These are phyloP conservation scores for Sinohyriopsis cumingii DNA, from an alignment of 2,888 invertebrate species.

Conservation along the genomic window DNA sequence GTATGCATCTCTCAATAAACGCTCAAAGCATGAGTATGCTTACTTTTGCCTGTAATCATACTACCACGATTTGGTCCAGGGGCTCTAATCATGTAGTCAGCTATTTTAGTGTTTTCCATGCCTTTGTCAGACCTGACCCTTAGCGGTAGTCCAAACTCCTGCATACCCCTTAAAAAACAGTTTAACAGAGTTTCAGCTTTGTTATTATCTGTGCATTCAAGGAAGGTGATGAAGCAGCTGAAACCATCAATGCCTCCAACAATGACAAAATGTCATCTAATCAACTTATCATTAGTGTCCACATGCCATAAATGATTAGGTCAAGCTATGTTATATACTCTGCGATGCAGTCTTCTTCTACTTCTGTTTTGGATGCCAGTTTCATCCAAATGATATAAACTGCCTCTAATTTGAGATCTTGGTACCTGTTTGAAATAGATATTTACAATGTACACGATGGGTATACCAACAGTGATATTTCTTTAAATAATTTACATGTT, in stretches of 20 bases:
- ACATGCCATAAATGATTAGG: slow-evolving; percentile 29
- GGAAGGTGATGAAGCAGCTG: no score
- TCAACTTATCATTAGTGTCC: slow-evolving; percentile 30
- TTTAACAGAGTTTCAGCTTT: slow-evolving; percentile 18
- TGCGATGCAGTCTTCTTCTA: slow-evolving; percentile 12
- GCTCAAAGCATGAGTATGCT: slow-evolving; percentile 15
- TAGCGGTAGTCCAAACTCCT: slow-evolving; percentile 10
- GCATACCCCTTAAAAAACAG: slow-evolving; percentile 11
- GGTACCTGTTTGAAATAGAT: no score
- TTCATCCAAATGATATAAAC: slow-evolving; percentile 10
- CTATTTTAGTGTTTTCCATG: slow-evolving; percentile 18
- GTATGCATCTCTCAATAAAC: slow-evolving; percentile 29
- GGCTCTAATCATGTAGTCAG: slow-evolving; percentile 21
- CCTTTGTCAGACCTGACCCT: slow-evolving; percentile 24
- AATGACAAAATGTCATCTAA: slow-evolving; percentile 30
- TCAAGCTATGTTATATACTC: slow-evolving; percentile 14
- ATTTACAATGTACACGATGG: no score
- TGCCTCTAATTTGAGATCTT: background rate
- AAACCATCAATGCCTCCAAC: slow-evolving; percentile 29
- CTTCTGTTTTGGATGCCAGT: slow-evolving; percentile 13
- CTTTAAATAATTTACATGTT: no score
- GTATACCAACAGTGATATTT: no score
- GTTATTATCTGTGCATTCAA: no score
- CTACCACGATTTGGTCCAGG: slow-evolving; percentile 5
- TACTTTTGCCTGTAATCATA: slow-evolving; percentile 21